These are phyloP conservation scores for Neoaliturus tenellus DNA, from an alignment of 2,888 invertebrate species.

Conservation along the genomic window DNA sequence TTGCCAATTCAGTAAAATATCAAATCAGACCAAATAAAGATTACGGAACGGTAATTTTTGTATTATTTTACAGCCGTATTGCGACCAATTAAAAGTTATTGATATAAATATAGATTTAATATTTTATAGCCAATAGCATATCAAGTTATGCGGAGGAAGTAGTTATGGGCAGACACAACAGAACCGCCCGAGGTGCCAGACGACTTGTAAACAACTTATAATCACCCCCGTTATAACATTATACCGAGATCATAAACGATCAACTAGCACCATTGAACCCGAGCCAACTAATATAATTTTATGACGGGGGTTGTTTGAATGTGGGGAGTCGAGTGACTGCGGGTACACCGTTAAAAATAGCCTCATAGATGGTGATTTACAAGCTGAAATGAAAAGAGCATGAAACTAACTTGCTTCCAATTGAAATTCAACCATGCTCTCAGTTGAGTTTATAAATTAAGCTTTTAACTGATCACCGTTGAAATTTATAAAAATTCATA, in stretches of 20 bases:
- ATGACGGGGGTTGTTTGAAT: not conserved
- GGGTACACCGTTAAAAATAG: not conserved
- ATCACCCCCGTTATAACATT: slow-evolving; percentile 16
- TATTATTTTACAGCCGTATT: too few species aligned
- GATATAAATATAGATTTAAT: too few species aligned
- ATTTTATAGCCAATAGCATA: not conserved
- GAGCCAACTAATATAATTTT: slow-evolving; percentile 17
- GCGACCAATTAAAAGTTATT: too few species aligned
- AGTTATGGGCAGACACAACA: not conserved
- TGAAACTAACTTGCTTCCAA: too few species aligned
- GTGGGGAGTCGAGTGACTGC: not conserved
- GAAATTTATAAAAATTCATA: too few species aligned
- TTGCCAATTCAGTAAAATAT: too few species aligned
- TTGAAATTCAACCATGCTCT: too few species aligned
- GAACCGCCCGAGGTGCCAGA: not conserved
- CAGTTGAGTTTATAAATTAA: too few species aligned
- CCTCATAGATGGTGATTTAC: not conserved
- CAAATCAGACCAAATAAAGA: too few species aligned
- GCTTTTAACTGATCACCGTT: too few species aligned
- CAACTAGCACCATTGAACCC: not conserved
- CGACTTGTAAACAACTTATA: slow-evolving; percentile 17
- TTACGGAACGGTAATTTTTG: too few species aligned
- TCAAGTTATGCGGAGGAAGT: not conserved
- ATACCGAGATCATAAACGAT: slow-evolving; percentile 24
- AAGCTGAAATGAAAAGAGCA: too few species aligned